A percentile compares a stretch with the other conserved stretches of the same genome.
Evolutionary conservation across 2,113 vertebrate genomes (phyloP).

Genomic region (Perca schrenkii): DNA sequence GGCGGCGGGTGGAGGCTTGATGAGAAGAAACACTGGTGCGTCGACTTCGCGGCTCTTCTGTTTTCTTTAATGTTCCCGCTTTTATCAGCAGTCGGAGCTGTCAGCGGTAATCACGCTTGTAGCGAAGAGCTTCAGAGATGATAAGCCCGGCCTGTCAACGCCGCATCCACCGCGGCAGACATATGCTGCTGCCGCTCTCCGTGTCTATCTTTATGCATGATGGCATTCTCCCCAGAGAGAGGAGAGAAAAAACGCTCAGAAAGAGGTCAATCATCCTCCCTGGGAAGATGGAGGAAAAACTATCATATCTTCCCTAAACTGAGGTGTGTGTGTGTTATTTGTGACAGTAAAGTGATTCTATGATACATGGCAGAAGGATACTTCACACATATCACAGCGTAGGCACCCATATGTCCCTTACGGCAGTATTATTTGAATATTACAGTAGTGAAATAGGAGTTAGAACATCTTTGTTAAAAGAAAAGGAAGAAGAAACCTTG

Average conservation of each 20-base stretch:
- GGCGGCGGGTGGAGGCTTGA: slow-evolving; percentile 45
- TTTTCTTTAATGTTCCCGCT: slow-evolving; percentile 86
- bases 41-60: slow-evolving; percentile 70
- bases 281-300: slow-evolving; percentile 53
- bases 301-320: slow-evolving; percentile 43
- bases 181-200: slow-evolving; percentile 74
- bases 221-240: slow-evolving; percentile 76
- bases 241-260: slow-evolving; percentile 42
- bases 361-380: not conserved
- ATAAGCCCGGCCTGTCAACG: slow-evolving; percentile 83
- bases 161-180: slow-evolving; percentile 72
- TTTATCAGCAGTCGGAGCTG: slow-evolving; percentile 85
- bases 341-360: slow-evolving; percentile 11
- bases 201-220: slow-evolving; percentile 70
- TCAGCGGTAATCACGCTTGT: slow-evolving; percentile 84
- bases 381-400: slow-evolving; percentile 5
- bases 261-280: slow-evolving; percentile 56
- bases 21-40: slow-evolving; percentile 76
- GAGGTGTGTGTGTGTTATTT: slow-evolving; percentile 28
- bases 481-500: not conserved
- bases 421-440: not conserved
- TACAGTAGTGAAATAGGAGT: not conserved
- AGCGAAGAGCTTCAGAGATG: slow-evolving; percentile 74
- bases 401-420: not conserved
- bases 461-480: not conserved